Conservation (phyloP, 2,797 vertebrate species). For the Acanthiza pusilla region DNA sequence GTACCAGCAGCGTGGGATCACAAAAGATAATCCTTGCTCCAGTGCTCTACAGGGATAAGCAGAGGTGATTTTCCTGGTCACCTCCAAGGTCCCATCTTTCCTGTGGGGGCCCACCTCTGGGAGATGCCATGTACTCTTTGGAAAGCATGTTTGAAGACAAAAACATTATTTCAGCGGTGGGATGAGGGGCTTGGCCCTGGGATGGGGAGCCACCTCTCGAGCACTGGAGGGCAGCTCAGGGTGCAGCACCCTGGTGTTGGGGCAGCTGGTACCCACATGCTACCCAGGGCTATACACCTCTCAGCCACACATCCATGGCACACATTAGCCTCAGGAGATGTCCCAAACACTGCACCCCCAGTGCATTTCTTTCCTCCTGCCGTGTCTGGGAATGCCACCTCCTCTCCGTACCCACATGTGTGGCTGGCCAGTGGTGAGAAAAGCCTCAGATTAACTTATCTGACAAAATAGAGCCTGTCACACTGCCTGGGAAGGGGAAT, state of each 20-base stretch:
- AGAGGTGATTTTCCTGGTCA: not conserved
- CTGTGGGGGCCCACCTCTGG: not conserved
- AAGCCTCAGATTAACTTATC: conserved; percentile 37
- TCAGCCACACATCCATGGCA: not conserved
- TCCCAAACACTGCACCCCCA: not conserved
- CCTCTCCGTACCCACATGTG: rapidly evolving
- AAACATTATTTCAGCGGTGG: not conserved
- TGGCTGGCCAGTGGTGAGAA: not conserved
- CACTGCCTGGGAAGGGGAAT: conserved; percentile 35
- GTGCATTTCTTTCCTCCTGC: not conserved
- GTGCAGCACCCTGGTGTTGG: not conserved
- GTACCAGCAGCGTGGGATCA: not conserved
- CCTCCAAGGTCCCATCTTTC: not conserved
- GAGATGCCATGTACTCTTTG: rapidly evolving
- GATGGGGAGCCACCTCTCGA: not conserved
- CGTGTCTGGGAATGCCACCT: not conserved
- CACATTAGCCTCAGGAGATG: rapidly evolving
- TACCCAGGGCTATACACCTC: not conserved
- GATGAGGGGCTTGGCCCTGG: not conserved
- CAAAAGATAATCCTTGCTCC: not conserved
- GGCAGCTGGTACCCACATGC: not conserved
- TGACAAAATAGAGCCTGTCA: conserved; percentile 39
- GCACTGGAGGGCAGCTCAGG: rapidly evolving
- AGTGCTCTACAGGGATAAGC: not conserved
- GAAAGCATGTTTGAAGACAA: not conserved